Evolutionary conservation across 2,888 invertebrate genomes (phyloP), one percentile per base, ranked within the genome.

Genomic region (Ypsolopha sequella): DNA sequence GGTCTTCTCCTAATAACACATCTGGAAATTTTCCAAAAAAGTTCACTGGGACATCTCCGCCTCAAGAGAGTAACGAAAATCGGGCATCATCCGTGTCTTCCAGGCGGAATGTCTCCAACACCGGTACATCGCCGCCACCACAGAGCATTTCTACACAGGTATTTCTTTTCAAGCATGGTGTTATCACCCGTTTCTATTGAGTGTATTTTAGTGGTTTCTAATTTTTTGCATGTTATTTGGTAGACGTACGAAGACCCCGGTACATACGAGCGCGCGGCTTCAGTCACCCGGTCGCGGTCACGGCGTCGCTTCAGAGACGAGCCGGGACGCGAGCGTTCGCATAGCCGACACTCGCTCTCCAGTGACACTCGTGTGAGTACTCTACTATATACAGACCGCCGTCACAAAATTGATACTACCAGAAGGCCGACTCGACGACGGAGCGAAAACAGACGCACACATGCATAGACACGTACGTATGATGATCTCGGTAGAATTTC

Each of bases 61-160:
- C 73, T 44, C 72, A 73, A 54, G 70, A 24, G 24, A 24, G 24
- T 24, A 24, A 24, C 4, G 70, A 73, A 10, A 62, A 56, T 48
- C 63, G 67, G 48, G 58, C 65, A 38, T 59, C 64, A 41, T 62
- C 24, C 24, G 24, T 24, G 24, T 24, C 73, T n/a, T 61, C 65
- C 14, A 64, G 68, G 53, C 64, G 70, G 51, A 74, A 65, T 36
- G 73, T 79, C 6, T 77, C 82, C 1, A 93, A 93, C 53, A 93
- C 92, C 48, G 94, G 93, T 54, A 95, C 95, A 36, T 95, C 95
- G 36, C 95, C 95, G 44, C 94, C 95, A 36, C 95, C 95, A 2
- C 95, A 95, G 75, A 94, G 87, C 68, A 95, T 94, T 65, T 94
- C 95, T 34, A 96, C 95, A 33, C 95, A 96, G 90, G 94, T 93